Conservation (phyloP, 2,797 vertebrate genomes). For the Sebastes iracundus region DNA sequence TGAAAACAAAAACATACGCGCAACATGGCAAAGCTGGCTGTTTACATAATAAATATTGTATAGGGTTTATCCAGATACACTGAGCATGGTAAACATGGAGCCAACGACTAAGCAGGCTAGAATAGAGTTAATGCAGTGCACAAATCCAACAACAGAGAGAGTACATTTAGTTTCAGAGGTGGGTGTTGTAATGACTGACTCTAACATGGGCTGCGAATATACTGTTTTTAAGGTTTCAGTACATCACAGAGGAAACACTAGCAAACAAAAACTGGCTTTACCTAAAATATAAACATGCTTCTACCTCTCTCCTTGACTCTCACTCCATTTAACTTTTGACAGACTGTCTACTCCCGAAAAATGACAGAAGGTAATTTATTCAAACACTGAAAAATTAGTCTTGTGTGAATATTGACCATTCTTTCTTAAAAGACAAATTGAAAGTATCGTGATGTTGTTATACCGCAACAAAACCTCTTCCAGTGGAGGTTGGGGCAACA, state of each 20-base stretch:
- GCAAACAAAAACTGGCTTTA: neutral
- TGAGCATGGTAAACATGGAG: neutral
- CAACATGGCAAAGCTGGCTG: neutral
- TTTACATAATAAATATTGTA: constrained; percentile 7
- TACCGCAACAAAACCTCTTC: neutral
- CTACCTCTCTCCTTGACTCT: neutral
- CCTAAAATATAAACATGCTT: neutral
- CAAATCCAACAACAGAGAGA: neutral
- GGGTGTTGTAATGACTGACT: neutral
- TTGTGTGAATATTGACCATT: no score
- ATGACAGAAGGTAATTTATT: no score
- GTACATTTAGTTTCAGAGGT: neutral
- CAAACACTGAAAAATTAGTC: no score
- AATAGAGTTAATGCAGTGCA: neutral
- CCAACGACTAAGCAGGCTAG: neutral
- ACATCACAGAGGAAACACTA: neutral
- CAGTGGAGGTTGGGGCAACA: neutral
- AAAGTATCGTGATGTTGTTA: neutral
- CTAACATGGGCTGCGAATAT: neutral
- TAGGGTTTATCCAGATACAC: neutral
- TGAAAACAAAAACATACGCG: neutral
- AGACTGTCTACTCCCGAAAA: neutral
- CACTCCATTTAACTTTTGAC: neutral
- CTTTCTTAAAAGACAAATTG: neutral
- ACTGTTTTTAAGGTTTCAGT: neutral